Evolutionary conservation across 2,797 vertebrate species (phyloP).

Genomic region (Acanthopagrus latus): DNA sequence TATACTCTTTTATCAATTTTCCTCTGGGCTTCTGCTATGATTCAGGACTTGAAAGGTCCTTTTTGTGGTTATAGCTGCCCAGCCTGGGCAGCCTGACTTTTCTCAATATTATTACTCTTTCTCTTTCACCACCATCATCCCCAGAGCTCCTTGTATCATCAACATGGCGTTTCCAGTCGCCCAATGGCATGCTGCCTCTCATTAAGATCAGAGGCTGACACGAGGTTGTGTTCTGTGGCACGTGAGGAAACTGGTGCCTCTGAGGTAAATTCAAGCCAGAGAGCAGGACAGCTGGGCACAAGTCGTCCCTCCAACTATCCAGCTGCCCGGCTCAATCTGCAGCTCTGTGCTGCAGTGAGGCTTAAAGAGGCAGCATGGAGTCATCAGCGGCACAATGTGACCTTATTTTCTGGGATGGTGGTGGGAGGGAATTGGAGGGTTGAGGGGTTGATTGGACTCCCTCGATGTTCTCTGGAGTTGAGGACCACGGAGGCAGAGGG

Average conservation of each 20-base stretch:
- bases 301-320: slow-evolving; percentile 49
- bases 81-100: not conserved
- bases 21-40: too few relatives aligned
- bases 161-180: slow-evolving; percentile 1
- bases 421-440: slow-evolving; percentile 25
- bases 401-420: slow-evolving; percentile 60
- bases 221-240: slow-evolving; percentile 34
- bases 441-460: slow-evolving; percentile 44
- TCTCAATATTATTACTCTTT: not conserved
- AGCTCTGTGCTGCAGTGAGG: slow-evolving; percentile 46
- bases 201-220: slow-evolving; percentile 29
- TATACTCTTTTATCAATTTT: not conserved
- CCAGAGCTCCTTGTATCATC: slow-evolving; percentile 17
- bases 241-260: slow-evolving; percentile 42
- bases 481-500: slow-evolving; percentile 34
- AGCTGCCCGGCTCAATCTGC: slow-evolving; percentile 65
- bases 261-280: slow-evolving; percentile 49
- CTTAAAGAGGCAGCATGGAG: slow-evolving; percentile 63
- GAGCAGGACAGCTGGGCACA: slow-evolving; percentile 61
- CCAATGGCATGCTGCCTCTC: slow-evolving; percentile 33
- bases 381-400: slow-evolving; percentile 50
- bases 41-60: not conserved
- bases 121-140: not conserved
- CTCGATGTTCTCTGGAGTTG: slow-evolving; percentile 17
- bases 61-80: not conserved